These are phyloP conservation scores for Flexamia atlantica DNA, from an alignment of 2,888 invertebrate genomes.

Conservation along the genomic window DNA sequence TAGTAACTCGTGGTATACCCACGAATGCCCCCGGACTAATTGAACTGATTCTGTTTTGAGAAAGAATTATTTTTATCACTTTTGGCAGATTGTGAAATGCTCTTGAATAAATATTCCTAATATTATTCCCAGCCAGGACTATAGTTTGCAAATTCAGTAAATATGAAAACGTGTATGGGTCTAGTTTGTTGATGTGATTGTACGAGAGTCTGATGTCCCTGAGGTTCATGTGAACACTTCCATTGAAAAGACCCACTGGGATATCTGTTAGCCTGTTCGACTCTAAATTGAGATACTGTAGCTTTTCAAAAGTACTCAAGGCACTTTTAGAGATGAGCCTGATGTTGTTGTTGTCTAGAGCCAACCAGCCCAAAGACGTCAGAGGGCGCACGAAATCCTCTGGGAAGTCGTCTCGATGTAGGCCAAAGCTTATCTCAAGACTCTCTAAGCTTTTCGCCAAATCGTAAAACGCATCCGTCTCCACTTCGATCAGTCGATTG, in stretches of 20 bases:
- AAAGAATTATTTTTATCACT: constrained; percentile 89
- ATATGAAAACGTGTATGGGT: constrained; percentile 84
- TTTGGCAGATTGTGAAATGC: constrained; percentile 88
- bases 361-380: constrained; percentile 87
- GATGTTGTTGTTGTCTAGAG: constrained; percentile 92
- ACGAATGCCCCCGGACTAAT: constrained; percentile 86
- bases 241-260: constrained; percentile 82
- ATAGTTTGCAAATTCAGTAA: constrained; percentile 86
- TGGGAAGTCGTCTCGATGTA: constrained; percentile 88
- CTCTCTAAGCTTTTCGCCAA: constrained; percentile 87
- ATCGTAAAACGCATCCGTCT: constrained; percentile 88
- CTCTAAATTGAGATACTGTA: constrained; percentile 91
- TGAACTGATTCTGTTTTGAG: constrained; percentile 87
- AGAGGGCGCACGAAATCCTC: constrained; percentile 86
- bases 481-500: constrained; percentile 91
- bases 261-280: constrained; percentile 88
- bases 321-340: constrained; percentile 85
- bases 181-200: constrained; percentile 85
- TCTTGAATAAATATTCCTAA: constrained; percentile 83
- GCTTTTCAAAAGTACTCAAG: constrained; percentile 82
- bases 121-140: constrained; percentile 88
- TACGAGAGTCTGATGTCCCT: constrained; percentile 89
- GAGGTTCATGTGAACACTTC: constrained; percentile 84
- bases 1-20: constrained; percentile 86
- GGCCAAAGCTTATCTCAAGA: constrained; percentile 91